These are phyloP conservation scores for Bubo bubo DNA, from an alignment of 2,113 vertebrate genomes.

Conservation along the genomic window DNA sequence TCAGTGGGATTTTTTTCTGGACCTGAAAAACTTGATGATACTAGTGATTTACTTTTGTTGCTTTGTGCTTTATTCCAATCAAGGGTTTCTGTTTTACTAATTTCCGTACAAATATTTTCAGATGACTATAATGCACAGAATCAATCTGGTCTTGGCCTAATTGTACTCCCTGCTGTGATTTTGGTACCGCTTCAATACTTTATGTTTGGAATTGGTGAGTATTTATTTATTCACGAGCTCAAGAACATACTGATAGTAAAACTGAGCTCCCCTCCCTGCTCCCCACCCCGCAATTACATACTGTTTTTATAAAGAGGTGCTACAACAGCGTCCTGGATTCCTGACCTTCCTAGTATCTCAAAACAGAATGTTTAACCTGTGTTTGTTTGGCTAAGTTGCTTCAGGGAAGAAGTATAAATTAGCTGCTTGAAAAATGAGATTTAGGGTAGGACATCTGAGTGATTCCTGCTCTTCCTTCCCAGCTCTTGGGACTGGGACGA, in stretches of 20 bases:
- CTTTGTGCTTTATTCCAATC: not conserved
- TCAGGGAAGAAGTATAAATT: not conserved
- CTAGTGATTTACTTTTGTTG: not conserved
- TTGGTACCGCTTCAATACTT: conserved; percentile 67
- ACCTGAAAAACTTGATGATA: not conserved
- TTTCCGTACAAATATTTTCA: conserved; percentile 41
- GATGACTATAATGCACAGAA: conserved; percentile 62
- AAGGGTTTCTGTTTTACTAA: not conserved
- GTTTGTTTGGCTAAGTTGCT: not conserved
- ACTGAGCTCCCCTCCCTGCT: not conserved
- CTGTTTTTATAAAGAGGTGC: not conserved
- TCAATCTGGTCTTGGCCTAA: conserved; percentile 71
- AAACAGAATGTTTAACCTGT: not conserved
- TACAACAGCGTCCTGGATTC: rapidly evolving
- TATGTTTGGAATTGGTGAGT: conserved; percentile 74
- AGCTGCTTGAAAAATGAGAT: not conserved
- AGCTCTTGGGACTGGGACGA: not conserved
- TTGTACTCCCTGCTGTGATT: conserved; percentile 64
- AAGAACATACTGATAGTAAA: not conserved
- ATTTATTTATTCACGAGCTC: not conserved
- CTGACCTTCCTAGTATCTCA: not conserved
- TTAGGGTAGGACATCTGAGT: not conserved
- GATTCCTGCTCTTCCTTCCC: not conserved
- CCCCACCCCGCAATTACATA: not conserved
- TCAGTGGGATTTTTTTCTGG: not conserved